Conservation (phyloP, 2,113 vertebrate genomes). For the Mustelus asterias region DNA sequence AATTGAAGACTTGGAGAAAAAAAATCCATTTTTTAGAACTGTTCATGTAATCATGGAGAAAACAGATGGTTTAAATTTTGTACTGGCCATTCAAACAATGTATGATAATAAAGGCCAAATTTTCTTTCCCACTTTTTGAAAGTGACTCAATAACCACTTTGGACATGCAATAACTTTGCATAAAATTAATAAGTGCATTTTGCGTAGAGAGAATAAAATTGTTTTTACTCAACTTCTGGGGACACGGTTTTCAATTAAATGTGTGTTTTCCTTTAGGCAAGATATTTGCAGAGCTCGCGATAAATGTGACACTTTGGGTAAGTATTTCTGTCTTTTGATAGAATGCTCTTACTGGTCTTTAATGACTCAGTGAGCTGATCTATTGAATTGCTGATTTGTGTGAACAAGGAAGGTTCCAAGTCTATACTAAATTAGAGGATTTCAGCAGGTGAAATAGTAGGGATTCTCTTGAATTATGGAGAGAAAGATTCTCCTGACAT, state of each 20-base stretch:
- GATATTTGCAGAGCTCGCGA: conserved; percentile 96
- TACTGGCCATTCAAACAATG: background rate
- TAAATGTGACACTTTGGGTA: conserved; percentile 97
- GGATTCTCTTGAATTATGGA: background rate
- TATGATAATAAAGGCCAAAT: background rate
- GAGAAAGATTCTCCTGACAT: background rate
- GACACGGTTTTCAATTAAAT: conserved; percentile 42
- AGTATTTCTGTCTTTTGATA: conserved; percentile 43
- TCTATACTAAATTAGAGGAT: background rate
- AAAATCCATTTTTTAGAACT: background rate
- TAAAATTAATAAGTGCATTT: background rate
- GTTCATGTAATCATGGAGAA: background rate
- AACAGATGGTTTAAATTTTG: background rate
- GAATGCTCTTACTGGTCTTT: background rate
- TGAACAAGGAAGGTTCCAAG: background rate
- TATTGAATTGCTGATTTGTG: background rate
- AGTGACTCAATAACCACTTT: background rate
- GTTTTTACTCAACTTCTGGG: too few relatives aligned
- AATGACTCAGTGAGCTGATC: background rate
- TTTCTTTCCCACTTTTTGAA: background rate
- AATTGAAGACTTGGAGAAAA: background rate
- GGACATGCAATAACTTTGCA: background rate
- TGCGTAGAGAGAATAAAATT: background rate
- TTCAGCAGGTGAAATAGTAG: background rate
- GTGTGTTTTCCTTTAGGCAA: conserved; percentile 71